A percentile compares a stretch with the other conserved stretches of the same genome.
These are phyloP conservation scores for Neosilurus mollespiculum DNA, from an alignment of 2,797 vertebrate genomes.

Conservation along the genomic window DNA sequence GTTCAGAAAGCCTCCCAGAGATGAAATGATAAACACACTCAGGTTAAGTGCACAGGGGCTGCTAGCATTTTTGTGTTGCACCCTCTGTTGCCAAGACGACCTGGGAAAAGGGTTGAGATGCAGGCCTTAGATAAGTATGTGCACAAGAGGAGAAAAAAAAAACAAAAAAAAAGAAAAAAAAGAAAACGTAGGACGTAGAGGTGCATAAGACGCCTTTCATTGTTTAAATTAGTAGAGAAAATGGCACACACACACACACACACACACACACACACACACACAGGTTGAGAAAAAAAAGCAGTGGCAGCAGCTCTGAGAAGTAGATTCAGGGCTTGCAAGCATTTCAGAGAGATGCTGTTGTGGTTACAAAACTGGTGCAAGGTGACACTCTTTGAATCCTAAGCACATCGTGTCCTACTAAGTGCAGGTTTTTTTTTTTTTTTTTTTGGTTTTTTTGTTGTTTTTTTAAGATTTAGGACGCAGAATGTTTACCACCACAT, in stretches of 20 bases:
- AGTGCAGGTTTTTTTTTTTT: conserved; percentile 18
- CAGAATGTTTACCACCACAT: not conserved
- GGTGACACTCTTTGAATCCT: conserved; percentile 25
- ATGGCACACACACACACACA: conserved; percentile 14
- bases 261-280: not conserved
- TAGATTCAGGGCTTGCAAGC: conserved; percentile 47
- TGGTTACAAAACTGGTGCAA: conserved; percentile 45
- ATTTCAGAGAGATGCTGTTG: conserved; percentile 50
- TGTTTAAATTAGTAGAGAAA: conserved; percentile 36
- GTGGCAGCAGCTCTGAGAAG: conserved; percentile 22
- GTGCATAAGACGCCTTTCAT: conserved; percentile 36
- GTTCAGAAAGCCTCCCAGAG: conserved; percentile 61
- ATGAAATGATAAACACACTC: conserved; percentile 69
- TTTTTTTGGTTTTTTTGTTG: not conserved
- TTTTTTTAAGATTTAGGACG: not conserved
- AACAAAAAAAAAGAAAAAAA: conserved; percentile 55
- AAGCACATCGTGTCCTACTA: conserved; percentile 32
- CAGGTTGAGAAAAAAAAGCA: not conserved
- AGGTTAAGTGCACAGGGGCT: conserved; percentile 62
- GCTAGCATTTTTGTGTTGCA: conserved; percentile 63
- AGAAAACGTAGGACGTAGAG: conserved; percentile 41
- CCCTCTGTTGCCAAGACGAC: conserved; percentile 74
- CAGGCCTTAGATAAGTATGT: conserved; percentile 68
- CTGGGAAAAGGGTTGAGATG: conserved; percentile 76
- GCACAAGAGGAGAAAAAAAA: conserved; percentile 47